Percentiles rank a stretch among this genome's conserved stretches.
Conservation (phyloP, 2,113 vertebrate species). For the Anhinga rufa region DNA sequence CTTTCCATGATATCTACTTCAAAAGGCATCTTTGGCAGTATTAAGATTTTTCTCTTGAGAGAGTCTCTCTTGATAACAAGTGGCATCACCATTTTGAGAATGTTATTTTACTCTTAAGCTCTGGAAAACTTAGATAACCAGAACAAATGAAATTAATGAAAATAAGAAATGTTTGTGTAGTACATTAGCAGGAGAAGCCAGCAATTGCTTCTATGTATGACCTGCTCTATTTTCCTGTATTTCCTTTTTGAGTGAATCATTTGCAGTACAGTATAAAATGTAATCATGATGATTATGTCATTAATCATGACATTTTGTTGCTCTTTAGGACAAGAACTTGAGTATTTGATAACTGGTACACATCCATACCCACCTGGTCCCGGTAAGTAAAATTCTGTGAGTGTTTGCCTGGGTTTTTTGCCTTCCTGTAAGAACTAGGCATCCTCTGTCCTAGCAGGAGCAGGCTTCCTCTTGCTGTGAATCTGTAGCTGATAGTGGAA, state of each 20-base stretch:
- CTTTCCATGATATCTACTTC: background rate
- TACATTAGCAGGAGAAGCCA: background rate
- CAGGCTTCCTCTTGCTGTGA: background rate
- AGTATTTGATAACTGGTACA: slow-evolving; percentile 95
- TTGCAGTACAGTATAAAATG: background rate
- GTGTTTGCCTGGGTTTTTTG: background rate
- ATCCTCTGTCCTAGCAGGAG: background rate
- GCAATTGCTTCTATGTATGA: background rate
- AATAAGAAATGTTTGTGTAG: background rate
- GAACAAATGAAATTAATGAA: background rate
- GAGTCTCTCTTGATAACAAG: background rate
- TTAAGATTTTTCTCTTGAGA: background rate
- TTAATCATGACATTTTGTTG: background rate
- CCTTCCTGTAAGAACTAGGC: background rate
- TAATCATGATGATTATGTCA: background rate
- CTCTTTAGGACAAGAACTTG: slow-evolving; percentile 81
- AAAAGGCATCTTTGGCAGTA: background rate
- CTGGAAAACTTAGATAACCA: background rate
- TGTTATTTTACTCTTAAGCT: background rate
- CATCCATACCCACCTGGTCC: slow-evolving; percentile 95
- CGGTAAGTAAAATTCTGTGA: slow-evolving; percentile 69
- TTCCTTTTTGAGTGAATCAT: background rate
- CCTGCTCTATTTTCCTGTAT: background rate
- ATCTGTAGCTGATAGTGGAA: background rate
- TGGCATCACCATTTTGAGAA: background rate